phyloP scores from a whole-genome alignment of 2,888 invertebrate species.

The Laothoe populi region DNA sequence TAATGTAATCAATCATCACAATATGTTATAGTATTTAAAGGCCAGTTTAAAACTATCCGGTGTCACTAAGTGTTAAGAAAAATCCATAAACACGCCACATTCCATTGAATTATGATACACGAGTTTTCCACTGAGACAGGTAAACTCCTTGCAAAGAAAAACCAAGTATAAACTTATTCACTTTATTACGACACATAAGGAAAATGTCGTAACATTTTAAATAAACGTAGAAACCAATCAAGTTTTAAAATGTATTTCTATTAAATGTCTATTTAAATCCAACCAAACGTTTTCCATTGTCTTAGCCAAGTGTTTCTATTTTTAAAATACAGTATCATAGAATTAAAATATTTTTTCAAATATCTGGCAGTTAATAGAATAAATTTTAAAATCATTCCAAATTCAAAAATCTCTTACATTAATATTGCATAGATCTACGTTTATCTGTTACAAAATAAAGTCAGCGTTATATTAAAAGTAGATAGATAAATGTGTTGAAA shows the following conservation, averaged over 20 bases:
- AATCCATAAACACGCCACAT: conserved; percentile 14
- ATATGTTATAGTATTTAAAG: conserved; percentile 25
- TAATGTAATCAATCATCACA: conserved; percentile 18
- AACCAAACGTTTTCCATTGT: background rate
- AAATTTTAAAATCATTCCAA: background rate
- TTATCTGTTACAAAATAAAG: conserved; percentile 21
- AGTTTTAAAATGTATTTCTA: background rate
- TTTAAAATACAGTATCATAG: no score
- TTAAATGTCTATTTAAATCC: background rate
- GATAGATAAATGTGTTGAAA: conserved; percentile 27
- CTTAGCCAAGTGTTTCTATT: background rate
- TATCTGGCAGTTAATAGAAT: background rate
- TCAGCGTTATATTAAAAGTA: conserved; percentile 21
- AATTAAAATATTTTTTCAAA: background rate
- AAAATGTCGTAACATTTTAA: background rate
- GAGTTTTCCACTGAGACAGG: conserved; percentile 21
- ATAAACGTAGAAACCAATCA: background rate
- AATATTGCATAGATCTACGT: background rate
- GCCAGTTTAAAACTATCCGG: conserved; percentile 26
- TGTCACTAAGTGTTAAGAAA: conserved; percentile 14
- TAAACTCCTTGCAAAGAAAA: conserved; percentile 1
- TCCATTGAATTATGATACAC: conserved; percentile 22
- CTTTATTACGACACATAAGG: background rate
- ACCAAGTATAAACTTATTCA: background rate
- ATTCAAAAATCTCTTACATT: background rate